Conservation (phyloP, 2,113 vertebrate genomes). For the Ahaetulla prasina region DNA sequence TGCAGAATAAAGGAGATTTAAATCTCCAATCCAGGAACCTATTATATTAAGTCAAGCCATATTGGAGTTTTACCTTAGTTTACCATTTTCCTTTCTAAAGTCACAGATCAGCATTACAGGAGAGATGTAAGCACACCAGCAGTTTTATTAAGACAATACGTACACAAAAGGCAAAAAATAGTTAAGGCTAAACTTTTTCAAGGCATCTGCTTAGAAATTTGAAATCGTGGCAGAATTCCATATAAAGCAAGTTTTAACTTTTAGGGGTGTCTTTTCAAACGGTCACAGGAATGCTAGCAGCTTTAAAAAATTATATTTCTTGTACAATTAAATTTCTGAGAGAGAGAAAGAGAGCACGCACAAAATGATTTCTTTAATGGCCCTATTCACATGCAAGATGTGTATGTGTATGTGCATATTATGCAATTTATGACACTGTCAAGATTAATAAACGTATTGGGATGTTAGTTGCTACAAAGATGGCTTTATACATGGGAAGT, state of each 20-base stretch:
- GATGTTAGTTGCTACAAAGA: neutral
- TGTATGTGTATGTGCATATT: neutral
- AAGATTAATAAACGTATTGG: neutral
- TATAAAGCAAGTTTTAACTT: neutral
- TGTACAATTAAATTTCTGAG: neutral
- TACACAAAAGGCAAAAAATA: neutral
- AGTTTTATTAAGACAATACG: neutral
- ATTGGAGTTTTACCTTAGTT: rapidly evolving
- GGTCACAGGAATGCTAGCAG: neutral
- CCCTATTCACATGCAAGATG: neutral
- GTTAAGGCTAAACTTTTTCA: neutral
- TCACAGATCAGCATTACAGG: neutral
- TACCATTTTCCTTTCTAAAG: neutral
- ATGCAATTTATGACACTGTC: neutral
- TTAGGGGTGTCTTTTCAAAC: neutral
- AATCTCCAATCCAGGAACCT: neutral
- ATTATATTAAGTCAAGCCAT: neutral
- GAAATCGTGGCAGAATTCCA: neutral
- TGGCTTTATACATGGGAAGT: neutral
- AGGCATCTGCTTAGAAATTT: neutral
- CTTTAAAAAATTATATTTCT: neutral
- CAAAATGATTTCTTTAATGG: neutral
- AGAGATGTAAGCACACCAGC: neutral
- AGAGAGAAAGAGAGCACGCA: neutral
- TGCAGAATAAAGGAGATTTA: neutral